A percentile compares a stretch with the other conserved stretches of the same genome.
Evolutionary conservation across 2,888 invertebrate species (phyloP).

Genomic region (Cheilosia vulpina): DNA sequence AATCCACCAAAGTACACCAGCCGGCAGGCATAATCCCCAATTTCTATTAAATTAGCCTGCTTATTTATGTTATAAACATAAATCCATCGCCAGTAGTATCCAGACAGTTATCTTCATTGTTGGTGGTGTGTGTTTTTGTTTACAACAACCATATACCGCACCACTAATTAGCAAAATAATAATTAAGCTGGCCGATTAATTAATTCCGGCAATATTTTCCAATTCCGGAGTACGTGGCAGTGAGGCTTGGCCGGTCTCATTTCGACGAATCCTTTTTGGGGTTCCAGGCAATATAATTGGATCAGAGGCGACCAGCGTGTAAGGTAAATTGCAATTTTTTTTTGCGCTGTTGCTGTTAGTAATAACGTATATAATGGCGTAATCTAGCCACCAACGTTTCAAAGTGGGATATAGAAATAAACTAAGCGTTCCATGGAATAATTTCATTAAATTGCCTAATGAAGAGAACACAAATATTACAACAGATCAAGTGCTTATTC

Average conservation of each 20-base stretch:
- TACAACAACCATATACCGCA: neutral
- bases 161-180: constrained; percentile 69
- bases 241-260: constrained; percentile 25
- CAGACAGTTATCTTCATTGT: constrained; percentile 53
- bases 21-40: constrained; percentile 63
- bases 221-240: constrained; percentile 62
- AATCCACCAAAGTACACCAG: constrained; percentile 63
- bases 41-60: constrained; percentile 72
- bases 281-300: constrained; percentile 61
- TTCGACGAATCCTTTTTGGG: constrained; percentile 52
- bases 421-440: constrained; percentile 45
- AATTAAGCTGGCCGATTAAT: constrained; percentile 69
- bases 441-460: constrained; percentile 49
- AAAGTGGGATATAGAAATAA: neutral
- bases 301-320: constrained; percentile 42
- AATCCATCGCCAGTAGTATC: constrained; percentile 35
- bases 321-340: constrained; percentile 60
- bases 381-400: neutral
- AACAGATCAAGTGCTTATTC: constrained; percentile 40
- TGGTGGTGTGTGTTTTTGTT: constrained; percentile 3
- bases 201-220: constrained; percentile 67
- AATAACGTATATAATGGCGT: constrained; percentile 19
- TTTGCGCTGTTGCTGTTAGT: neutral
- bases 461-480: constrained; percentile 34
- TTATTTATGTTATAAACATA: constrained; percentile 65